These are phyloP conservation scores for Pelochelys cantorii DNA, from an alignment of 2,797 vertebrate species.

Conservation along the genomic window DNA sequence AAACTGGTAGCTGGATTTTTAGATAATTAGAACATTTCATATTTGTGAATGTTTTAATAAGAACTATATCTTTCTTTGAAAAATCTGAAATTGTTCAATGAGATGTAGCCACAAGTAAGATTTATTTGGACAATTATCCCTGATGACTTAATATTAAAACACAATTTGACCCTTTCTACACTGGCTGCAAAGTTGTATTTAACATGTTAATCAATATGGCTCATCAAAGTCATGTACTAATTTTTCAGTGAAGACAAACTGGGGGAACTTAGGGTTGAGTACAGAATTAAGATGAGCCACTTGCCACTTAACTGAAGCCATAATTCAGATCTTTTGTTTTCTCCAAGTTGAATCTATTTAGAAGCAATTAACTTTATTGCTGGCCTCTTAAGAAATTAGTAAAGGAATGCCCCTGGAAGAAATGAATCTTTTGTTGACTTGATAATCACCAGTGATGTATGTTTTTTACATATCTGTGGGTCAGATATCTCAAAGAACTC, in stretches of 20 bases:
- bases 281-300: background rate
- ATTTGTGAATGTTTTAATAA: background rate
- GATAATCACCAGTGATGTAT: background rate
- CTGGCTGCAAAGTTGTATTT: background rate
- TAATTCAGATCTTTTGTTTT: background rate
- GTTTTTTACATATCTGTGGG: conserved; percentile 34
- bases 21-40: background rate
- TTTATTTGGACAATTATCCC: background rate
- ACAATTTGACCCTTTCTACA: background rate
- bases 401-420: background rate
- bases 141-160: background rate
- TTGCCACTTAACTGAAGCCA: background rate
- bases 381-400: background rate
- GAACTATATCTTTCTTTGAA: background rate
- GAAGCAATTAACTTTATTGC: background rate
- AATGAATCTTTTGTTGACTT: conserved; percentile 35
- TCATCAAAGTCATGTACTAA: background rate
- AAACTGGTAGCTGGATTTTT: background rate
- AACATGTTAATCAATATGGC: background rate
- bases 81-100: background rate
- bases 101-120: background rate
- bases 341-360: background rate
- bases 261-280: background rate
- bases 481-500: conserved; percentile 42
- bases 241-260: background rate